Evolutionary conservation across 2,888 invertebrate genomes (phyloP).

Genomic region (Hesperia comma): DNA sequence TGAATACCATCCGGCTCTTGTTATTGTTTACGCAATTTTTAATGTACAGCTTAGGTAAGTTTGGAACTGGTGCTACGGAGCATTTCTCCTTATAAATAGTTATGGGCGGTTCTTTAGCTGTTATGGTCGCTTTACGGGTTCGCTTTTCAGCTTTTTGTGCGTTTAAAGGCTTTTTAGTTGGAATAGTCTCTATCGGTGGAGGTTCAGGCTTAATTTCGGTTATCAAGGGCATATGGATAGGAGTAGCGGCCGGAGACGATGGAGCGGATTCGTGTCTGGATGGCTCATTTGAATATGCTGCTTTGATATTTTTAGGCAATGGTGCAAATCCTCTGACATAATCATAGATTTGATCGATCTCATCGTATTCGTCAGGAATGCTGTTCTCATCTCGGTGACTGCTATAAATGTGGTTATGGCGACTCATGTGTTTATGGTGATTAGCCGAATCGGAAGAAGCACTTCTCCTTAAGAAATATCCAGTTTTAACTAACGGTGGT

Average conservation of each 20-base stretch:
- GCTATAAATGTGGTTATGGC: conserved; percentile 81
- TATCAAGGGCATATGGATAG: conserved; percentile 81
- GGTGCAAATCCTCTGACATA: conserved; percentile 97
- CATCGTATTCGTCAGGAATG: conserved; percentile 93
- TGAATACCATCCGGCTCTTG: conserved; percentile 85
- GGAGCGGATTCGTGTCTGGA: conserved; percentile 82
- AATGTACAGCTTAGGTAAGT: conserved; percentile 90
- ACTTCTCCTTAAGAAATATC: conserved; percentile 89
- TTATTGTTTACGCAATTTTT: conserved; percentile 88
- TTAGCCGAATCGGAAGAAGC: conserved; percentile 90
- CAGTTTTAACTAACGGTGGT: conserved; percentile 83
- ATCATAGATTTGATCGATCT: conserved; percentile 98
- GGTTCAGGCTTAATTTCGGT: conserved; percentile 91
- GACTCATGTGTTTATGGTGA: conserved; percentile 80
- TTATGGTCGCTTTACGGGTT: conserved; percentile 87
- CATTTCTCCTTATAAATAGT: conserved; percentile 84
- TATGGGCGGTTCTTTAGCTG: conserved; percentile 81
- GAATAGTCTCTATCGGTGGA: conserved; percentile 96
- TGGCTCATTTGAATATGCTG: conserved; percentile 83
- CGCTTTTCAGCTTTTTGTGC: conserved; percentile 88
- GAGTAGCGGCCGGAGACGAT: conserved; percentile 81
- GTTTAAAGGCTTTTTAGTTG: conserved; percentile 88
- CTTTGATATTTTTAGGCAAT: conserved; percentile 90
- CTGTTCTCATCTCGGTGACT: conserved; percentile 87
- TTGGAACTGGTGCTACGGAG: conserved; percentile 78